Conservation (phyloP, 2,888 invertebrate species). For the Trisateles emortualis region DNA sequence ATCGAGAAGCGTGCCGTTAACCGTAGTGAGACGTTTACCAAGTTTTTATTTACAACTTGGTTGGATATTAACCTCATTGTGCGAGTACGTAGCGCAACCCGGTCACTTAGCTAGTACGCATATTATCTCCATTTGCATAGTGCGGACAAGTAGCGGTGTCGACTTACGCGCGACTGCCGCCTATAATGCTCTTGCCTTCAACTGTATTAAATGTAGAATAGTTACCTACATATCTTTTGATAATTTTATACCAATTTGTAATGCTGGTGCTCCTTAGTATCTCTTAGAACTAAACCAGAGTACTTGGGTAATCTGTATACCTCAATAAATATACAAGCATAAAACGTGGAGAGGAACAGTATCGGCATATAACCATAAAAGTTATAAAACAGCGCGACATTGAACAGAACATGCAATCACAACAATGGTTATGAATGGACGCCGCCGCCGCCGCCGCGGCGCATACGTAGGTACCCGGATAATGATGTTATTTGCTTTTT, state of each 20-base stretch:
- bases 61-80: slow-evolving; percentile 76
- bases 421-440: slow-evolving; percentile 78
- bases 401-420: slow-evolving; percentile 75
- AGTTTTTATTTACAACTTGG: slow-evolving; percentile 71
- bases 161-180: slow-evolving; percentile 70
- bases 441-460: slow-evolving; percentile 48
- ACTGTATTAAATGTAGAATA: slow-evolving; percentile 59
- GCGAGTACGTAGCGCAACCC: slow-evolving; percentile 77
- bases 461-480: slow-evolving; percentile 68
- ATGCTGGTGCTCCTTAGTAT: slow-evolving; percentile 7
- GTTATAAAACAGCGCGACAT: slow-evolving; percentile 65
- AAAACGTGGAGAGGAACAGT: slow-evolving; percentile 30
- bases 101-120: slow-evolving; percentile 80
- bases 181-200: slow-evolving; percentile 64
- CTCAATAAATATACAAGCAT: slow-evolving; percentile 18
- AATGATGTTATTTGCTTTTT: slow-evolving; percentile 78
- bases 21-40: slow-evolving; percentile 56
- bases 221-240: neutral
- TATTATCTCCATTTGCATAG: slow-evolving; percentile 84
- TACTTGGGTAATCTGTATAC: neutral
- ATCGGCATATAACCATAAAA: slow-evolving; percentile 44
- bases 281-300: neutral
- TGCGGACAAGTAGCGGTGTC: slow-evolving; percentile 80
- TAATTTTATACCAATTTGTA: neutral
- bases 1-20: slow-evolving; percentile 60